Evolutionary conservation across 2,113 vertebrate genomes (phyloP), one percentile per base, ranked within the genome.

Genomic region (Addax nasomaculatus): DNA sequence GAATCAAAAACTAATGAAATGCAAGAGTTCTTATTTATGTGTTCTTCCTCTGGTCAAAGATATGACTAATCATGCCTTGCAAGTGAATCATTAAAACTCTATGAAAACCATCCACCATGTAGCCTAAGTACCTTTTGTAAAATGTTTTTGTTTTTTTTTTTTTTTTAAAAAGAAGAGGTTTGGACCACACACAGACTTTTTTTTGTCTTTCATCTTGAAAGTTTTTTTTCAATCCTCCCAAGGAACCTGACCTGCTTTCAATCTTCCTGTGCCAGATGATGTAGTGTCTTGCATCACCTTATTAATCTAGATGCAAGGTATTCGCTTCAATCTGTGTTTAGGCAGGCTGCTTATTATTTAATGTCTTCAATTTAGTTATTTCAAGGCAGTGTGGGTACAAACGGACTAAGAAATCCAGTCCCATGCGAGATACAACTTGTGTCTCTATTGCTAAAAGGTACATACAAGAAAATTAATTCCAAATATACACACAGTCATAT

Each of bases 251-350:
- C 58, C 92, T 95, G 64, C 51, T 96, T 97, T 96, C 96, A 96
- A 94, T 94, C 78, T 97, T 96, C 49, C 62, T 92, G n/a, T 97
- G 85, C 27, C 89, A 95, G 89, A 96, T 96, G 93, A 98, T 97
- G 90, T 90, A 95, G 93, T 73, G 53, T 93, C 89, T 97, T 96
- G 30, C 6, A 0, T 97, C 83, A 91, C 90, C 67, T 96, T 97
- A 97, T 97, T 98, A 97, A 97, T 97, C 89, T 93, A 76, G 39
- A 96, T 81, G 36, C 64, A 57, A 90, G 27, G 86, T 73, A 83
- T 92, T 97, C 87, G 39, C 96, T 97, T 97, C 49, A 93, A 92
- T 53, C 53, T 57, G 39, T 85, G 39, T 88, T 92, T 85, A 92
- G 70, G 49, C 29, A 93, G 36, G 62, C 47, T 47, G n/a, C 79